Base-by-base conservation (phyloP, 1,140 invertebrate genomes). In the Panagrolaimus sp. region DNA sequence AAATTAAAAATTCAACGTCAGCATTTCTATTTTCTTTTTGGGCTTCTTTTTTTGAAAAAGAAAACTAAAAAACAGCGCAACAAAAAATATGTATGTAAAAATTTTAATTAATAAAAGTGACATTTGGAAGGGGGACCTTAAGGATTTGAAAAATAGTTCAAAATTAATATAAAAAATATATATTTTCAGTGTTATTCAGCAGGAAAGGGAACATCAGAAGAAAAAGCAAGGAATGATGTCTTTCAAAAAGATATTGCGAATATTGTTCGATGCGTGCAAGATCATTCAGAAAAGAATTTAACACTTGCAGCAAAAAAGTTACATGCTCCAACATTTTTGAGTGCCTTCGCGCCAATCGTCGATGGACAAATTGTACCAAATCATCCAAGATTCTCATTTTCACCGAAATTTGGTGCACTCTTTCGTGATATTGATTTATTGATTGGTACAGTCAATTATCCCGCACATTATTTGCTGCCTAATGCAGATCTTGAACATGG, bases 401-500 rank as follows among this genome's bases (percentile, higher is more conserved):
- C 69, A 2, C 68, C 80, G 4, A 74, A 80, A 69, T 82, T 70
- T 69, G 82, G 80, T 7, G 61, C 75, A 16, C 65, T 82, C 5
- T 82, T 79, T 76, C 75, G 81, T 5, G 78, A 82, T 13, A 83
- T 83, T 83, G 92, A 95, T 84, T 85, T 98, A n/a, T 88, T 98
- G 87, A 87, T 95, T 66, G 94, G 95, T 3, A 91, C 96, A 13
- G 92, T 91, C 4, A 89, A 92, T 81, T 89, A 92, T 72, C 93
- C 96, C 83, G 91, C 91, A 69, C 91, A 91, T 79, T 89, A 92
- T 77, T 87, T 91, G 43, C 89, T 97, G 78, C 92, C 90, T 71
- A 90, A 91, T 0, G 89, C 91, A 63, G 93, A 97, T 78, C 89
- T 94, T 14, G 89, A 91, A 78, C 90, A 92, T 77, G 95, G 95